Conservation (phyloP, 2,113 vertebrate species). For the Aepyceros melampus region DNA sequence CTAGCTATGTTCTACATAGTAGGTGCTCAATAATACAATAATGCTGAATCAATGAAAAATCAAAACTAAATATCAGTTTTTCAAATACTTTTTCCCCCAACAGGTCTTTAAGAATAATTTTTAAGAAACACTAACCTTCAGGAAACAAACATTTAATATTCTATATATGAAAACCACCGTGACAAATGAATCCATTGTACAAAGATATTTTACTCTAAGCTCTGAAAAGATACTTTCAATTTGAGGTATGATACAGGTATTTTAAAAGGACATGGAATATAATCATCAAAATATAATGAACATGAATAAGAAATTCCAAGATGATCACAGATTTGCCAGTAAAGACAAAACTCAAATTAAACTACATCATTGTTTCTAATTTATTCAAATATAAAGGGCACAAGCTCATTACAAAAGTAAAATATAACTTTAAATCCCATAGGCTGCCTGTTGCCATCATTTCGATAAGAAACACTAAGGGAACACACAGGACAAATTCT, state of each 20-base stretch:
- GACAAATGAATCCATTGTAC: neutral
- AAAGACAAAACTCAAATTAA: neutral
- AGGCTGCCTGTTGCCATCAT: neutral
- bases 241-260: neutral
- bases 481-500: constrained; percentile 23
- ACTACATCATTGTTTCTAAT: neutral
- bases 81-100: neutral
- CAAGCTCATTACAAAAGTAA: neutral
- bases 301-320: neutral
- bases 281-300: neutral
- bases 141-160: neutral
- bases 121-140: neutral
- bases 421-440: neutral
- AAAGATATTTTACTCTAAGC: neutral
- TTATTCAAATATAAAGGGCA: neutral
- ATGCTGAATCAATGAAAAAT: neutral
- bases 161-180: neutral
- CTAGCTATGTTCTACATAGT: neutral
- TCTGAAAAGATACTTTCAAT: neutral
- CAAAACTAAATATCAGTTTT: neutral
- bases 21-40: neutral
- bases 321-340: neutral
- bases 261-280: neutral
- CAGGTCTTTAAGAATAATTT: neutral
- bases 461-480: neutral